Conservation (phyloP, 2,113 vertebrate genomes). For the Elaphurus davidianus region DNA sequence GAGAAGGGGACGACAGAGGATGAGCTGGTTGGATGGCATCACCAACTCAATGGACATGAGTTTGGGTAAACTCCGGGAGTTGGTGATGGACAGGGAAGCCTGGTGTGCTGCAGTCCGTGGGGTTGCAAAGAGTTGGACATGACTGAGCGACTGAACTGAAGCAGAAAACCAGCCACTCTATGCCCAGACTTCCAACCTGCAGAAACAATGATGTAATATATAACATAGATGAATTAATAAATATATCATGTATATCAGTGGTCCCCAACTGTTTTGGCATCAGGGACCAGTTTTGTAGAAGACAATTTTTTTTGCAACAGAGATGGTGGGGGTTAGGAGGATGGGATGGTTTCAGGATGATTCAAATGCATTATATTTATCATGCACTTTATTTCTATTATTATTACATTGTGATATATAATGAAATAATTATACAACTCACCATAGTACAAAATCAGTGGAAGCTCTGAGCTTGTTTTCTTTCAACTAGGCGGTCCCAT, state of each 20-base stretch:
- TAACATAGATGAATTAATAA: neutral
- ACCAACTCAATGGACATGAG: neutral
- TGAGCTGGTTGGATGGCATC: neutral
- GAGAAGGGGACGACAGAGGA: neutral
- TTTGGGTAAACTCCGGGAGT: neutral
- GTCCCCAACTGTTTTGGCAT: neutral
- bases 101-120: neutral
- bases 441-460: neutral
- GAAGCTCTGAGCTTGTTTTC: neutral
- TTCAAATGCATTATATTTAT: neutral
- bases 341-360: neutral
- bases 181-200: neutral
- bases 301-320: neutral
- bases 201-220: neutral
- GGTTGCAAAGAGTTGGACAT: neutral
- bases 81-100: neutral
- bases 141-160: neutral
- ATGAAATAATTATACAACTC: neutral
- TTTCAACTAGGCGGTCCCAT: neutral
- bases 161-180: neutral
- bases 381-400: neutral
- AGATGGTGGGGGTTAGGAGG: neutral
- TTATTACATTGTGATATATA: neutral
- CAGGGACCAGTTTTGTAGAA: neutral
- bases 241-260: neutral